Base-by-base conservation (phyloP, 2,888 invertebrate species). In the Rhingia campestris region DNA sequence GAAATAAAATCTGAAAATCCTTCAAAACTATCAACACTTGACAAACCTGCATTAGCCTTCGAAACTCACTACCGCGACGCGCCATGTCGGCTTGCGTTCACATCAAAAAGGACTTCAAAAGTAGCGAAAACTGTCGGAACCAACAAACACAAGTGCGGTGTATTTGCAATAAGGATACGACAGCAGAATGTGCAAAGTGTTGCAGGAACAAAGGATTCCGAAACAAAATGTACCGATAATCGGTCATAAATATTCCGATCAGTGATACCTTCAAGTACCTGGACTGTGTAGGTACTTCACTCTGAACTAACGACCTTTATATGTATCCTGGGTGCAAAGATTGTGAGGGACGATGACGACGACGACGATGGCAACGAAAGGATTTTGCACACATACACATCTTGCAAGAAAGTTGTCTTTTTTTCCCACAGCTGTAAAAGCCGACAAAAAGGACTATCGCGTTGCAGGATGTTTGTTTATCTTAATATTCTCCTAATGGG, bases 191-290 rank as follows among this genome's bases (percentile, higher is more conserved):
- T 69, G 67, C 74, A 80, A 74, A 80, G 81, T 77, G 77, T 73
- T 77, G 59, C 70, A n/a, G 53, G 66, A 63, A 73, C 82, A 82
- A 82, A 82, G 77, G 61, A 58, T 63, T 67, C 82, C 82, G 82
- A 82, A 77, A 73, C 77, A 77, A 77, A 81, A 67, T 77, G 66
- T 72, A 67, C 69, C 73, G 79, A 69, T 79, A 79, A 79, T 82
- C 82, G 82, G 82, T 79, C 79, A 82, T 82, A 82, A 82, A 82
- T 82, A 82, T 82, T 79, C 82, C 64, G 69, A 77, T 82, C 79
- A 73, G 49, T 73, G 59, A 45, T 74, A 79, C 79, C 77, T 77
- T 73, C 51, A 67, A 75, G 75, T 67, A 67, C 54, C 45, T 56
- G 54, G n/a, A 33, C 35, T 37, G 12, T 59, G 12, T 80, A 80